These are phyloP conservation scores for Melipona quadrifasciata DNA, from an alignment of 1,140 invertebrate species.

Conservation along the genomic window DNA sequence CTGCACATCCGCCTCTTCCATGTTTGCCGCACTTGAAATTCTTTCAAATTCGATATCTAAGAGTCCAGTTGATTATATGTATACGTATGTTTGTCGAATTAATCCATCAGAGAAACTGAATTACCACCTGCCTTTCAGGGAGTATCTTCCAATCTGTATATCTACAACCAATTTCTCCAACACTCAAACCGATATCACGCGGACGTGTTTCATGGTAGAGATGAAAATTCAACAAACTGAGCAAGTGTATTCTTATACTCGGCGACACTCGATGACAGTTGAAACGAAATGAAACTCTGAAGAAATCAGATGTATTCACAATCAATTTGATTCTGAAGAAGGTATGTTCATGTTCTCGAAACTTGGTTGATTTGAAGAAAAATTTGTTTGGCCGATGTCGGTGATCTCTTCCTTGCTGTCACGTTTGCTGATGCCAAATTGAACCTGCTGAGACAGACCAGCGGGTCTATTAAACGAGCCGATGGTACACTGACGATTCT, in stretches of 20 bases:
- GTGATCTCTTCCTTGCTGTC: conserved; percentile 2
- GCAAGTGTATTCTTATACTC: not conserved
- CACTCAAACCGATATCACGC: not conserved
- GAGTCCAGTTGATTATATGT: not conserved
- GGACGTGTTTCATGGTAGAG: no score
- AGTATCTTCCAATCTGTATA: not conserved
- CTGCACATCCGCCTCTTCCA: conserved; percentile 73
- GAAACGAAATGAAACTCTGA: not conserved
- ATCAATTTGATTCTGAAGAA: not conserved
- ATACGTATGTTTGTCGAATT: not conserved
- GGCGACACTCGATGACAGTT: not conserved
- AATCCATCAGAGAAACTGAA: conserved; percentile 6
- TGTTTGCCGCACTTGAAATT: conserved; percentile 3
- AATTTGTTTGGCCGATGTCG: not conserved
- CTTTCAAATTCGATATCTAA: not conserved
- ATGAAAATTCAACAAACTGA: not conserved
- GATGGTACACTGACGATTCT: conserved; percentile 11
- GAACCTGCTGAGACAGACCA: conserved; percentile 27
- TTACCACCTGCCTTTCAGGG: no score
- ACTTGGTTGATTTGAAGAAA: not conserved
- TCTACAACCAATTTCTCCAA: not conserved
- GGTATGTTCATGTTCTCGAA: not conserved
- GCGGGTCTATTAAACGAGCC: conserved; percentile 43
- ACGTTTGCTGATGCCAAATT: conserved; percentile 23
- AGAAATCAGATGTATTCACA: not conserved